Evolutionary conservation across 2,888 invertebrate genomes (phyloP), one percentile per base, ranked within the genome.

Genomic region (Drosophila pegasa): DNA sequence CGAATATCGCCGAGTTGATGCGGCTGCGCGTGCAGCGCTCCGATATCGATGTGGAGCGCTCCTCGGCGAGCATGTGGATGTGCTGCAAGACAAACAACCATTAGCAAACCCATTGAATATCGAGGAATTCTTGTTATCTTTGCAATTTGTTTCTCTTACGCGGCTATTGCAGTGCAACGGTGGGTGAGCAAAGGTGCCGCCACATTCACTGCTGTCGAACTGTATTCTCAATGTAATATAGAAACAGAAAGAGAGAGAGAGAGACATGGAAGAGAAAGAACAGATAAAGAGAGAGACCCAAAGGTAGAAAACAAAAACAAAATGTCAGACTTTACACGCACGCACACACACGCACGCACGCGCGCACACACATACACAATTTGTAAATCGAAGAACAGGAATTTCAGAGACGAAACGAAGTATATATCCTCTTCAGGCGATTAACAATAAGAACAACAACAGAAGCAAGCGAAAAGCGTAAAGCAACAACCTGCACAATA

Each of bases 1-100:
- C 95, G 92, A 96, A 97, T 88, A 97, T 96, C 80, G 97, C 97
- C 67, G 97, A 97, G 92, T 97, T 97, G 90, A 97, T 96, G 60
- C 97, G 94, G 71, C 96, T 96, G 74, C 97, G 94, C 78, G 93
- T 94, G 91, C 91, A 93, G 56, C 93, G 93, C 91, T 94, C 95
- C 89, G 94, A 94, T 88, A 94, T 94, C 92, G 94, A 94, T 85
- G 94, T 92, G 89, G 94, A 94, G 75, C 94, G 94, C 59, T 94
- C 94, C 91, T 95, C 95, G 84, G 95, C 94, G 94, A 95, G 94
- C 92, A 93, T 93, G 91, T 95, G 95, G 93, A 95, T 94, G 91
- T 95, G 95, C 95, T 95, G 93, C 37, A 93, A 75, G 16, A 52
- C 37, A 52, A 33, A 41, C 10, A 20, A 31, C n/a, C 12, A 63